Evolutionary conservation across 2,888 invertebrate species (phyloP).

Genomic region (Hypercompe scribonia): DNA sequence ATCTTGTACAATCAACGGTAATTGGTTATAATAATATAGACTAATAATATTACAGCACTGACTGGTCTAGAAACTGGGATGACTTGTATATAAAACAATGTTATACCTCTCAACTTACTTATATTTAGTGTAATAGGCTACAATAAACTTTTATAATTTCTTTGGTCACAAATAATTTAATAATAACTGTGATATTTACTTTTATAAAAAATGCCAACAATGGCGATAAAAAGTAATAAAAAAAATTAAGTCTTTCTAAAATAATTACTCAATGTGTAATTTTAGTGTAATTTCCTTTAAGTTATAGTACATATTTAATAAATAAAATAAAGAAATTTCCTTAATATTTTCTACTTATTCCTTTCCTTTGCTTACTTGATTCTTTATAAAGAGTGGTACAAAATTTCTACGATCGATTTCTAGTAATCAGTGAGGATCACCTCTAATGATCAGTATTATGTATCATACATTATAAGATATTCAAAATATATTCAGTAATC

Average conservation of each 20-base stretch:
- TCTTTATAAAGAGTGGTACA: neutral
- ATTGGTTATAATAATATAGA: slow-evolving; percentile 44
- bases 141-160: slow-evolving; percentile 64
- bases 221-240: slow-evolving; percentile 80
- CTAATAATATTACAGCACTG: slow-evolving; percentile 47
- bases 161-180: slow-evolving; percentile 84
- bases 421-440: no score
- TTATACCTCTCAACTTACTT: slow-evolving; percentile 64
- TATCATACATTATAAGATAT: no score
- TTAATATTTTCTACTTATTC: slow-evolving; percentile 37
- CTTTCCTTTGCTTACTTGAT: neutral
- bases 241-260: slow-evolving; percentile 61
- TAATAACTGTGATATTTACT: slow-evolving; percentile 86
- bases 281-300: slow-evolving; percentile 59
- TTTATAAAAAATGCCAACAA: slow-evolving; percentile 80
- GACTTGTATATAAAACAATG: slow-evolving; percentile 53
- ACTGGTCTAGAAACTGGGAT: slow-evolving; percentile 50
- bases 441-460: no score
- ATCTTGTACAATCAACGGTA: slow-evolving; percentile 68
- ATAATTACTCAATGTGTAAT: slow-evolving; percentile 59
- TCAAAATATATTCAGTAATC: no score
- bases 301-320: slow-evolving; percentile 59
- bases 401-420: neutral
- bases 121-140: slow-evolving; percentile 60
- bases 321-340: slow-evolving; percentile 55